Percentiles rank a stretch among this genome's conserved stretches.
phyloP scores from a whole-genome alignment of 2,888 invertebrate species.

The Polydrusus pterygomalis region DNA sequence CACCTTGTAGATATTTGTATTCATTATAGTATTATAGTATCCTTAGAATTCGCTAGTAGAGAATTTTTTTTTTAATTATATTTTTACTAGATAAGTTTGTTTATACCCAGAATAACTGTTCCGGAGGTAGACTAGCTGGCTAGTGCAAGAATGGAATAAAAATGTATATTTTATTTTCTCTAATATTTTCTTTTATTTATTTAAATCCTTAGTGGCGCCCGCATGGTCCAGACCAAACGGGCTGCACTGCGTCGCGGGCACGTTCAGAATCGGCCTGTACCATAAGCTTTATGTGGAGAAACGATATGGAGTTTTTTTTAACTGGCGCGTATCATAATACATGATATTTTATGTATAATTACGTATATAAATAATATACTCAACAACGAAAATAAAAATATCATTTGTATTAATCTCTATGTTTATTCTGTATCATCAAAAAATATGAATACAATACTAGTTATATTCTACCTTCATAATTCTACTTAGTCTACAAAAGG shows the following conservation, averaged over 20 bases:
- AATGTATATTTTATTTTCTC: slow-evolving; percentile 40
- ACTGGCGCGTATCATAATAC: too few relatives aligned
- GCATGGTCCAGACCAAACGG: too few relatives aligned
- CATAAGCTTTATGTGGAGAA: too few relatives aligned
- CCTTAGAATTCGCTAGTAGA: slow-evolving; percentile 33
- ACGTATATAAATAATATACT: too few relatives aligned
- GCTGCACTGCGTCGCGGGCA: too few relatives aligned
- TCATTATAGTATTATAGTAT: slow-evolving; percentile 41
- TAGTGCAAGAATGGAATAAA: slow-evolving; percentile 25
- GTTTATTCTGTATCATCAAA: slow-evolving; percentile 62
- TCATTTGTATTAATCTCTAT: neutral
- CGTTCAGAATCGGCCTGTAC: too few relatives aligned
- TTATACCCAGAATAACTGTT: slow-evolving; percentile 17
- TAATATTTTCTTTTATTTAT: neutral
- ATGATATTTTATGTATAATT: too few relatives aligned
- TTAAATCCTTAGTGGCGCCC: too few relatives aligned
- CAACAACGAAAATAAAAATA: neutral
- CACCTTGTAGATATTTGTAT: slow-evolving; percentile 45
- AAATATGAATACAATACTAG: slow-evolving; percentile 70
- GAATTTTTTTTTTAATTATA: slow-evolving; percentile 37
- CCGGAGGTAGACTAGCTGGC: slow-evolving; percentile 30
- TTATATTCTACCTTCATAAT: slow-evolving; percentile 63
- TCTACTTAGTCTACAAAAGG: slow-evolving; percentile 69
- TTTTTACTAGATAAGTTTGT: slow-evolving; percentile 35
- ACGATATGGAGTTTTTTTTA: too few relatives aligned